Conservation (phyloP, 2,888 invertebrate species). For the Ypsolopha scabrella region DNA sequence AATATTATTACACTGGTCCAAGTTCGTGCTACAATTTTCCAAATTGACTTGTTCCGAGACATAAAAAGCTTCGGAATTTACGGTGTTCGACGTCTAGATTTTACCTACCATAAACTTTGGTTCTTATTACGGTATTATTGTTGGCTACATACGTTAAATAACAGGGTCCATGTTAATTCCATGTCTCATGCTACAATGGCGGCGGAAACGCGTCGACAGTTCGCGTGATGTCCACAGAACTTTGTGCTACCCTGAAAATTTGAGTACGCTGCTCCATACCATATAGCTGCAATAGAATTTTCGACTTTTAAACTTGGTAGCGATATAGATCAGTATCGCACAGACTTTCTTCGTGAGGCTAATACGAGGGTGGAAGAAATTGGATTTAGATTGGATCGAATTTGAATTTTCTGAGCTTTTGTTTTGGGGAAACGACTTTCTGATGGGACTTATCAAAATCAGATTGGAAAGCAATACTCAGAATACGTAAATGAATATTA, state of each 20-base stretch:
- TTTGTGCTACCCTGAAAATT: conserved; percentile 12
- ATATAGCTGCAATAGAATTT: neutral
- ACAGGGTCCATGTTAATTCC: neutral
- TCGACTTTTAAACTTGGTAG: neutral
- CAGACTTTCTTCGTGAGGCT: conserved; percentile 31
- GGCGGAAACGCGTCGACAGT: conserved; percentile 13
- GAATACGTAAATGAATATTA: too few relatives aligned
- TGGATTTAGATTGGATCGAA: conserved; percentile 63
- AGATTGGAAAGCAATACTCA: conserved; percentile 24
- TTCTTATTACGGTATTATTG: conserved; percentile 1
- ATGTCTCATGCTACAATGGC: conserved; percentile 7
- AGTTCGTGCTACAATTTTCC: too few relatives aligned
- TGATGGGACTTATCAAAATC: conserved; percentile 59
- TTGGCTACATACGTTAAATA: neutral
- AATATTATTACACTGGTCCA: too few relatives aligned
- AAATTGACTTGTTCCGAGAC: neutral
- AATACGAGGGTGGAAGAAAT: conserved; percentile 49
- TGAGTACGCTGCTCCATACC: neutral
- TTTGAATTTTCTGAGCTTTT: conserved; percentile 57
- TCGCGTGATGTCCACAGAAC: conserved; percentile 18
- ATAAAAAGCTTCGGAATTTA: neutral
- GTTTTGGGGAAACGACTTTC: conserved; percentile 59
- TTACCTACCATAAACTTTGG: neutral
- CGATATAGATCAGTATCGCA: conserved; percentile 18
- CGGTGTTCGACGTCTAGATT: too few relatives aligned